Percentiles rank a stretch among this genome's conserved stretches.
Conservation (phyloP, 2,888 invertebrate species). For the Rhagonycha lutea region DNA sequence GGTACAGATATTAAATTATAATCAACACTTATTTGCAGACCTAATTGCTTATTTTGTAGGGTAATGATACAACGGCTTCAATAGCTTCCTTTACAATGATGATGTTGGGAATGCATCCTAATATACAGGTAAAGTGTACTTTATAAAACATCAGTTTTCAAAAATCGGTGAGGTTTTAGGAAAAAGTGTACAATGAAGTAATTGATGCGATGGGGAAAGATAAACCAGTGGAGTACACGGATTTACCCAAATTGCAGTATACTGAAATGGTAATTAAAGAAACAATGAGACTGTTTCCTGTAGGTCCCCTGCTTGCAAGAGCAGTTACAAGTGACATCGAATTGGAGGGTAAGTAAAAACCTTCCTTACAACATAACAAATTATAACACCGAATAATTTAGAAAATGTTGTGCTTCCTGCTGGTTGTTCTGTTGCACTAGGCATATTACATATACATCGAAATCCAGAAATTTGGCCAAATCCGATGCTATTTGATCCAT, state of each 20-base stretch:
- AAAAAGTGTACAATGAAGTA: slow-evolving; percentile 53
- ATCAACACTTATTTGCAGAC: too few species aligned
- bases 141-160: too few species aligned
- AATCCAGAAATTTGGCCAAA: slow-evolving; percentile 59
- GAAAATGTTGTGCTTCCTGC: slow-evolving; percentile 57
- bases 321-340: slow-evolving; percentile 19
- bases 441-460: slow-evolving; percentile 57
- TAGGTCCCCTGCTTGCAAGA: slow-evolving; percentile 37
- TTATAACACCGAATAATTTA: slow-evolving; percentile 35
- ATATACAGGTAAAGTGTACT: slow-evolving; percentile 38
- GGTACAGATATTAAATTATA: too few species aligned
- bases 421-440: slow-evolving; percentile 55
- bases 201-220: slow-evolving; percentile 54
- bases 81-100: slow-evolving; percentile 39
- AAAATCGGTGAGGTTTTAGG: slow-evolving; percentile 10
- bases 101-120: slow-evolving; percentile 40
- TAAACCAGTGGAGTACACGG: slow-evolving; percentile 54
- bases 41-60: slow-evolving; percentile 33
- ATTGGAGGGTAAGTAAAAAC: slow-evolving; percentile 9
- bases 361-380: neutral
- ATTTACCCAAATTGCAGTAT: slow-evolving; percentile 58
- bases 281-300: slow-evolving; percentile 57
- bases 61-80: slow-evolving; percentile 44
- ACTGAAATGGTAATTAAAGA: slow-evolving; percentile 62
- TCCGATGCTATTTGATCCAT: slow-evolving; percentile 60